phyloP scores from a whole-genome alignment of 2,113 vertebrate genomes.

The Rana temporaria region DNA sequence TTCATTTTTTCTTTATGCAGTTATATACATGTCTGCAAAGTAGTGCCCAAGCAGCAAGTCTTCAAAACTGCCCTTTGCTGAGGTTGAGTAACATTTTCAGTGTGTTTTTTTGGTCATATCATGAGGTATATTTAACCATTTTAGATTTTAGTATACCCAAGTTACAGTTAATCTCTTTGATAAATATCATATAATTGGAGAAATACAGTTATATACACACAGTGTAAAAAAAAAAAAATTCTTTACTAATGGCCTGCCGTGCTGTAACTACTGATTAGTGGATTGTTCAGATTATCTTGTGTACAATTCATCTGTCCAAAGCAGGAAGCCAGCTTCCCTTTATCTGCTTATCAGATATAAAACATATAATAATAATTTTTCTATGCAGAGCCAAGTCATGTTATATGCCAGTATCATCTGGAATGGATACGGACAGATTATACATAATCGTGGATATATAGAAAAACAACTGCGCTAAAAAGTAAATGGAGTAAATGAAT shows the following conservation, averaged over 20 bases:
- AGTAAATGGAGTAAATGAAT: too few species aligned
- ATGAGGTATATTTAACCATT: too few species aligned
- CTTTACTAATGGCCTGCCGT: not conserved
- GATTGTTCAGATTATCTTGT: conserved; percentile 39
- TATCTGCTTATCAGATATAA: conserved; percentile 12
- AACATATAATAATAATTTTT: not conserved
- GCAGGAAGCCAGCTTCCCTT: not conserved
- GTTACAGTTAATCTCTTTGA: not conserved
- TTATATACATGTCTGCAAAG: too few species aligned
- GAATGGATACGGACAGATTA: not conserved
- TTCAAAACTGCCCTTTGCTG: too few species aligned
- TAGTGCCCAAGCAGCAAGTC: too few species aligned
- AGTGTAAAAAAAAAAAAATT: not conserved
- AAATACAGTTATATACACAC: not conserved
- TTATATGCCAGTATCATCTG: not conserved
- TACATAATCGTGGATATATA: too few species aligned
- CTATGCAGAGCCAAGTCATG: not conserved
- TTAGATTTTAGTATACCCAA: too few species aligned
- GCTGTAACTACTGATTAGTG: not conserved
- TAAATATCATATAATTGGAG: conserved; percentile 19
- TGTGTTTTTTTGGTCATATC: too few species aligned
- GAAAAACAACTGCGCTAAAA: too few species aligned
- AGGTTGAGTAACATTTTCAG: too few species aligned
- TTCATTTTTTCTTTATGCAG: too few species aligned
- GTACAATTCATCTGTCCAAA: conserved; percentile 31